These are phyloP conservation scores for Cynodonichthys magdalenae DNA, from an alignment of 2,797 vertebrate genomes.

Conservation along the genomic window DNA sequence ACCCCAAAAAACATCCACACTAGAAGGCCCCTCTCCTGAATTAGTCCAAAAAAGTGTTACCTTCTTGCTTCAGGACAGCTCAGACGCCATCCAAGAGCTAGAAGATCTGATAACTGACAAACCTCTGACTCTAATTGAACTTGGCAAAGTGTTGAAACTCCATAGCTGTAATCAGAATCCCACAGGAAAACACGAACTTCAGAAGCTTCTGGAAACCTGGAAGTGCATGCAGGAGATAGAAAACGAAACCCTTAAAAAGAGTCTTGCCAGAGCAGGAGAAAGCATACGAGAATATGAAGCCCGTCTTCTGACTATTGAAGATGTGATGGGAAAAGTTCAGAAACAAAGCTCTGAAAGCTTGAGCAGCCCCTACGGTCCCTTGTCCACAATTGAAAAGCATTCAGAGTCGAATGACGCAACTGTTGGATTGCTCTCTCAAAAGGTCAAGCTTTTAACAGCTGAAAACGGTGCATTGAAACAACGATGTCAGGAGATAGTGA, in stretches of 20 bases:
- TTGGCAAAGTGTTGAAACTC: constrained; percentile 68
- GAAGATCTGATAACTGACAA: constrained; percentile 69
- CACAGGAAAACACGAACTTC: constrained; percentile 63
- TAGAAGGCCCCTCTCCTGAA: constrained; percentile 68
- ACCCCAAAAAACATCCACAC: constrained; percentile 46
- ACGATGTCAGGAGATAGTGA: constrained; percentile 84
- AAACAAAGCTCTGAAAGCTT: constrained; percentile 68
- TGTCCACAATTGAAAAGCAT: constrained; percentile 73
- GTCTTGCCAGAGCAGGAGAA: constrained; percentile 78
- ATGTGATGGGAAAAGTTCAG: constrained; percentile 77
- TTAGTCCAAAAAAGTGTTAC: constrained; percentile 70
- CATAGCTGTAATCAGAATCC: constrained; percentile 65
- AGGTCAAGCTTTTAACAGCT: constrained; percentile 74
- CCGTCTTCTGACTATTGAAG: constrained; percentile 81
- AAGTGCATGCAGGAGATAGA: constrained; percentile 80
- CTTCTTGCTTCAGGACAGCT: constrained; percentile 73
- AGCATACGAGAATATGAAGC: constrained; percentile 80
- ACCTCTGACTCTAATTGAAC: constrained; percentile 71
- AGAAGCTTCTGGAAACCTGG: constrained; percentile 77
- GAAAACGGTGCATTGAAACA: constrained; percentile 82
- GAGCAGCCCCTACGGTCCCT: constrained; percentile 56
- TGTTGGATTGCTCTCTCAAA: constrained; percentile 74
- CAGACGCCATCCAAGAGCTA: constrained; percentile 76
- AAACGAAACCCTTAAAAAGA: constrained; percentile 77
- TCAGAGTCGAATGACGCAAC: constrained; percentile 63